Base-by-base conservation (phyloP, 2,888 invertebrate genomes). In the Amblyteles armatorius region DNA sequence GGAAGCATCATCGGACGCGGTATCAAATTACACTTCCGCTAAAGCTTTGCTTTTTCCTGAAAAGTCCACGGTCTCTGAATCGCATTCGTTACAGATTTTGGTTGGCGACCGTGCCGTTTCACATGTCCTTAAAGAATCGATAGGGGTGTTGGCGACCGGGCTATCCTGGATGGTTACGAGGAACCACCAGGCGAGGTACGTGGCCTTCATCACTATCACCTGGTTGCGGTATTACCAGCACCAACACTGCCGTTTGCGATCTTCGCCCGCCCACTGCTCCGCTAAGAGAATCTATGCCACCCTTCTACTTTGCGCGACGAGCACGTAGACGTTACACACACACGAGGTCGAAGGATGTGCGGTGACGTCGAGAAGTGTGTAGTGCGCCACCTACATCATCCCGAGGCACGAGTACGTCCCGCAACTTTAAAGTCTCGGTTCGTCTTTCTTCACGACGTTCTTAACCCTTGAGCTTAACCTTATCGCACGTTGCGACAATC, bases 71-170 rank as follows among this genome's bases (percentile, higher is more conserved):
- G 22, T 22, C 26, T 26, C 26, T 26, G 26, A 26, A 26, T 26
- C 26, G 26, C 26, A 26, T 26, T 26, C 26, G 1, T 26, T 26
- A 26, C 26, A 26, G 26, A 26, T 26, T 26, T 26, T 26, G 26
- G 26, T 26, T 26, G 26, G 1, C 26, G 26, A 26, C 26, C 1
- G 26, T 26, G 26, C 2, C 26, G 26, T 26, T 26, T 26, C 26
- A 26, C 26, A 26, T 26, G 26, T 26, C 26, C 26, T 91, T 88
- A 89, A 89, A 87, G 90, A 92, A 93, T 93, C 92, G 92, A 92
- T 91, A 91, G 91, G 81, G 69, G 57, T 52, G 68, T 69, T 76
- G 55, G 71, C 69, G 69, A 50, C 19, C 50, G 55, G 26, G 55
- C 22, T 55, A 65, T 55, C 83, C 82, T 79, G 78, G 4, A 36